phyloP scores from a whole-genome alignment of 2,888 invertebrate species.

The Volucella bombylans region DNA sequence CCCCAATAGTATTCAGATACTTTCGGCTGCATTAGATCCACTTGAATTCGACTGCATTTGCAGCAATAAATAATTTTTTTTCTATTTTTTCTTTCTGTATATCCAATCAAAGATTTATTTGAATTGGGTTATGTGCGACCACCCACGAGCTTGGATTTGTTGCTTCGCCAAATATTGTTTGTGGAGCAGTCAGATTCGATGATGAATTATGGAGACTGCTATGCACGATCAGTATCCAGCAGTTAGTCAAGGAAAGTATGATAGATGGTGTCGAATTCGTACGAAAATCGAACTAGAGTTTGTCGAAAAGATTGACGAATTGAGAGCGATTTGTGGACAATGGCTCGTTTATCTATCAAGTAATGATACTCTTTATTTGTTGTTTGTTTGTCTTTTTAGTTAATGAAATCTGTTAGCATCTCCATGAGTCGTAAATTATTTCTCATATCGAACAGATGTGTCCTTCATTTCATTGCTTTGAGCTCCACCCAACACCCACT shows the following conservation, averaged over 20 bases:
- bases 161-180: constrained; percentile 17
- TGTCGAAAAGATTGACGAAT: neutral
- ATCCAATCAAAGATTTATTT: neutral
- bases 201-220: constrained; percentile 8
- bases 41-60: too few species aligned
- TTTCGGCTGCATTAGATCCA: too few species aligned
- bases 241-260: neutral
- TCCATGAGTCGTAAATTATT: neutral
- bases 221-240: neutral
- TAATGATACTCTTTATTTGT: neutral
- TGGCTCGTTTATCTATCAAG: constrained; percentile 11
- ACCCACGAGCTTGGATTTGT: constrained; percentile 17
- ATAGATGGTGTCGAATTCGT: neutral
- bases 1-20: neutral
- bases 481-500: constrained; percentile 34
- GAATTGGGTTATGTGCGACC: constrained; percentile 33
- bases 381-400: neutral
- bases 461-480: constrained; percentile 19
- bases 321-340: neutral
- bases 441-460: constrained; percentile 24
- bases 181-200: neutral
- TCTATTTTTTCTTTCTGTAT: neutral
- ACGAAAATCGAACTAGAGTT: neutral
- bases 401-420: neutral
- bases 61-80: too few species aligned